Evolutionary conservation across 92 coral and sea anemone genomes (phyloP).

Genomic region (Paragorgia papillata): DNA sequence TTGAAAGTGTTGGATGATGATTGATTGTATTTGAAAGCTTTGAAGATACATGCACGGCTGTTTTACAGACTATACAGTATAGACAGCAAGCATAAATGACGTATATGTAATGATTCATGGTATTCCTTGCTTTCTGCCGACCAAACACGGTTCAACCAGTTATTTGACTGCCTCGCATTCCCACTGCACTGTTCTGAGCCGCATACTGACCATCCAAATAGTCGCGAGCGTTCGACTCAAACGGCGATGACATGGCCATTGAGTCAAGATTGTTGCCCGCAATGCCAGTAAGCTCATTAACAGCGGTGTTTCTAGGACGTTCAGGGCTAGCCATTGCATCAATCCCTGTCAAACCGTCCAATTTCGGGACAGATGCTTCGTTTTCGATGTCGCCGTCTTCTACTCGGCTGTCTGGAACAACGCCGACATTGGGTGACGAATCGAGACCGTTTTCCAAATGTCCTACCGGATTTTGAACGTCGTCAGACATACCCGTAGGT

Average conservation of each 20-base stretch:
- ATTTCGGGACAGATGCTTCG: constrained; percentile 19
- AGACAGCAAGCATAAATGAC: no score
- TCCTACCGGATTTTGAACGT: constrained; percentile 26
- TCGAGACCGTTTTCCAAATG: constrained; percentile 37
- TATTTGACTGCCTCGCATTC: background rate
- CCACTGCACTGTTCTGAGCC: background rate
- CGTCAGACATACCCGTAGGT: constrained; percentile 44
- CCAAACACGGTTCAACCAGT: no score
- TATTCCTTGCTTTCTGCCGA: no score
- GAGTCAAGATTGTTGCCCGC: constrained; percentile 84
- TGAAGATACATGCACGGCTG: no score
- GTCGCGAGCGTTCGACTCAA: constrained; percentile 80
- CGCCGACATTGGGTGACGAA: constrained; percentile 25
- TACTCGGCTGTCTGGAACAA: constrained; percentile 21
- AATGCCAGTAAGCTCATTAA: constrained; percentile 16
- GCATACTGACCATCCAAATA: constrained; percentile 28
- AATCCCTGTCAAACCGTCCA: constrained; percentile 40
- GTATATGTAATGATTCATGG: no score
- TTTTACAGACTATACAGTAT: no score
- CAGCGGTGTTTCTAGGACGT: background rate
- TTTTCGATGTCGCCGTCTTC: constrained; percentile 25
- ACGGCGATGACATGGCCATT: constrained; percentile 95
- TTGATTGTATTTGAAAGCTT: no score
- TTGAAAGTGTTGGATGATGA: no score
- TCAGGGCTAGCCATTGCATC: constrained; percentile 24